Conservation (phyloP, 1,140 invertebrate species). For the Drosophila bocki region DNA sequence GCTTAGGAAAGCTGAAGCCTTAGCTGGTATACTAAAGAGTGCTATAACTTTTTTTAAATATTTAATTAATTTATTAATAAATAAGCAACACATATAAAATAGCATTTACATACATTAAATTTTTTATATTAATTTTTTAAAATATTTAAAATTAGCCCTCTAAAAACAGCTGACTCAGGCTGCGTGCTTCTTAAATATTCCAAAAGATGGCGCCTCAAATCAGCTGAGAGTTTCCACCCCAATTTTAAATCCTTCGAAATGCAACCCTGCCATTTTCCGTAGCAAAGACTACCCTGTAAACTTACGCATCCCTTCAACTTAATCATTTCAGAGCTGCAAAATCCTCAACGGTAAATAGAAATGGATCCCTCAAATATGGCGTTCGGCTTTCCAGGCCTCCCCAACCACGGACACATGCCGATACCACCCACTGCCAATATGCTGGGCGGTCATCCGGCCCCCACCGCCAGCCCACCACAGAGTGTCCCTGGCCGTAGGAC, state of each 20-base stretch:
- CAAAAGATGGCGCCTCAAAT: conserved; percentile 5
- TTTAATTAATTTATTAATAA: not conserved
- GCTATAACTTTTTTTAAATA: not conserved
- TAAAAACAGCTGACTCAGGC: not conserved
- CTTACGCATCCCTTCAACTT: conserved; percentile 32
- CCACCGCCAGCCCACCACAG: conserved; percentile 82
- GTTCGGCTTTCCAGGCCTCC: conserved; percentile 77
- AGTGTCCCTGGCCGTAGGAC: conserved; percentile 87
- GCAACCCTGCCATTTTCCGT: conserved; percentile 30
- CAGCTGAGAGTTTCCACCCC: conserved; percentile 28
- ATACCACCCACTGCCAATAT: conserved; percentile 82
- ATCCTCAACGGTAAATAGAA: conserved; percentile 1
- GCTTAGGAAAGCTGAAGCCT: not conserved
- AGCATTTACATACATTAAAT: not conserved
- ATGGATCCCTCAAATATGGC: conserved; percentile 82
- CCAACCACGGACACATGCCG: conserved; percentile 78
- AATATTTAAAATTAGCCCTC: not conserved
- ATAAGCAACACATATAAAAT: not conserved
- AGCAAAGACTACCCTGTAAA: conserved; percentile 22
- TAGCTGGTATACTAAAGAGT: not conserved
- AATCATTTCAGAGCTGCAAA: conserved; percentile 18
- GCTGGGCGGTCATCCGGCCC: conserved; percentile 71
- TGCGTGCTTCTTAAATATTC: not conserved
- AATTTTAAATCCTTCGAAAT: not conserved
- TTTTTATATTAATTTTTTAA: not conserved